These are phyloP conservation scores for Ctenodactylus gundi DNA, from an alignment of 2,113 vertebrate genomes.

Conservation along the genomic window DNA sequence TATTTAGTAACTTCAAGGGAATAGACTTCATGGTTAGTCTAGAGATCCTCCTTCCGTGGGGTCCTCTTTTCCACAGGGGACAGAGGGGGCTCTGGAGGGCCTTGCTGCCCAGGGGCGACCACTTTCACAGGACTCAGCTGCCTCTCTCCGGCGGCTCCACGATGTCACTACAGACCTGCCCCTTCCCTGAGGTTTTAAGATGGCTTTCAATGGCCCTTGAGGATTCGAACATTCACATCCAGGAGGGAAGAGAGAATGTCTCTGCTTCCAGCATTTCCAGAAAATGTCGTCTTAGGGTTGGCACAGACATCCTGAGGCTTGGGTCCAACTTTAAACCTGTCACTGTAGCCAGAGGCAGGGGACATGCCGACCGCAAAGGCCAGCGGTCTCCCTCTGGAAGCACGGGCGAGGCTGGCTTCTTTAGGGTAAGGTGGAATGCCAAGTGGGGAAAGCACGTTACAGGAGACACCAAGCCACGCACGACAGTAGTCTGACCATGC, in stretches of 20 bases:
- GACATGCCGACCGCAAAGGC: too few relatives aligned
- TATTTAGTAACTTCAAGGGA: not conserved
- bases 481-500: rapidly evolving
- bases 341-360: not conserved
- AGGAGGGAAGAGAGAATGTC: not conserved
- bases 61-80: not conserved
- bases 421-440: not conserved
- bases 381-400: not conserved
- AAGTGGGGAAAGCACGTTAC: not conserved
- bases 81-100: not conserved
- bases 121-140: not conserved
- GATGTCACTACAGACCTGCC: not conserved
- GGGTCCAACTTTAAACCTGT: not conserved
- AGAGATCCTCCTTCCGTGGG: not conserved
- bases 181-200: not conserved
- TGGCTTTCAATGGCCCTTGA: not conserved
- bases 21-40: not conserved
- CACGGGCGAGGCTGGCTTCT: not conserved
- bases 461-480: too few relatives aligned
- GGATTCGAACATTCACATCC: not conserved
- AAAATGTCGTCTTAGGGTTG: not conserved
- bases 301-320: not conserved
- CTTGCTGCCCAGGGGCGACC: too few relatives aligned
- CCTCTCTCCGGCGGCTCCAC: not conserved
- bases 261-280: not conserved